Evolutionary conservation across 2,113 vertebrate genomes (phyloP).

Genomic region (Lasiurus cinereus): DNA sequence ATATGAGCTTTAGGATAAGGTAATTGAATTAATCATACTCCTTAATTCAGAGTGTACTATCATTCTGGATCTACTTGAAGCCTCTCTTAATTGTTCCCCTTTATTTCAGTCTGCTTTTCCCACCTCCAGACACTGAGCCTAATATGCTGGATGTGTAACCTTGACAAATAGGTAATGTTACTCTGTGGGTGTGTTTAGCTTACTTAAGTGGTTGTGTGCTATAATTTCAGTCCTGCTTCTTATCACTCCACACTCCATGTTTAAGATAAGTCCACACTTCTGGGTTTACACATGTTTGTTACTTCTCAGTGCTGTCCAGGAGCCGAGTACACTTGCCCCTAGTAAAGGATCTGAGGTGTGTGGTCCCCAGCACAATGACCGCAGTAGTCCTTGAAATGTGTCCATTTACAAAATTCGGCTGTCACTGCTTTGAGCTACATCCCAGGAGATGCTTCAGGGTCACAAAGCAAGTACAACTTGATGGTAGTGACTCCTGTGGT

Average conservation of each 20-base stretch:
- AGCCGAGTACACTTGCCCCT: fast-evolving
- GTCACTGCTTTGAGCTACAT: background rate
- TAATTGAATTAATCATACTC: background rate
- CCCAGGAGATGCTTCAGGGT: background rate
- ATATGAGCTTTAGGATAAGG: background rate
- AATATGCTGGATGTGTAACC: background rate
- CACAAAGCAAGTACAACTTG: background rate
- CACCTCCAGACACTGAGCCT: background rate
- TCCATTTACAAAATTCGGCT: background rate
- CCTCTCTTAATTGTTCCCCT: background rate
- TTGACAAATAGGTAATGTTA: background rate
- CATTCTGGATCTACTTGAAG: background rate
- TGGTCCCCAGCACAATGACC: background rate
- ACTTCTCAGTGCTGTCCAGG: background rate
- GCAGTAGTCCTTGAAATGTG: too few species aligned
- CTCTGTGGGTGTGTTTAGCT: background rate
- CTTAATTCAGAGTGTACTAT: background rate
- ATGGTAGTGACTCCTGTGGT: background rate
- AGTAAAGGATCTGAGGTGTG: background rate
- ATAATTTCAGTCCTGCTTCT: background rate
- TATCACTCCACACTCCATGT: background rate
- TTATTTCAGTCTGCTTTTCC: background rate
- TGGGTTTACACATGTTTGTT: too few species aligned
- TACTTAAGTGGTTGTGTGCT: background rate
- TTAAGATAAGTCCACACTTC: background rate